These are phyloP conservation scores for Callyntrura sp. DNA, from an alignment of 2,888 invertebrate species.

Conservation along the genomic window DNA sequence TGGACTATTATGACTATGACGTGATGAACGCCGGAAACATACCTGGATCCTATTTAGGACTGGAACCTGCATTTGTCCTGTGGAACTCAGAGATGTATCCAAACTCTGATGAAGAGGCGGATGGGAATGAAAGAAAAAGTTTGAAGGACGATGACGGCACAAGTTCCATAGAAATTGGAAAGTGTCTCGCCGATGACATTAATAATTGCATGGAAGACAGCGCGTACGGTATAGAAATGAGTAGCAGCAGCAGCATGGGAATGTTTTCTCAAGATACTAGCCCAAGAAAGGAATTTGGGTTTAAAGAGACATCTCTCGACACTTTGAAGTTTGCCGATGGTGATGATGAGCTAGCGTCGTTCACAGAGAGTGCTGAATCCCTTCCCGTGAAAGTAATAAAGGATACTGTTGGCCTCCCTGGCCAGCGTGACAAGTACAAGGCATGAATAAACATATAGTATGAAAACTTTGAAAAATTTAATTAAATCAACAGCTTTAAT, in stretches of 20 bases:
- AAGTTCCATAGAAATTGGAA: slow-evolving; percentile 4
- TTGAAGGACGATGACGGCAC: slow-evolving; percentile 21
- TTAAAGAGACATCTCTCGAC: slow-evolving; percentile 82
- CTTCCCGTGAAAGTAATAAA: slow-evolving; percentile 42
- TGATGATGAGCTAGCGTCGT: slow-evolving; percentile 74
- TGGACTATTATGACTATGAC: slow-evolving; percentile 84
- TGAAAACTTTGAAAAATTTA: slow-evolving; percentile 7
- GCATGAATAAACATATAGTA: background rate
- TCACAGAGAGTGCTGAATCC: slow-evolving; percentile 55
- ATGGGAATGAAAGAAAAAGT: slow-evolving; percentile 48
- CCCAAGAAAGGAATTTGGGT: slow-evolving; percentile 47
- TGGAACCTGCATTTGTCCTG: slow-evolving; percentile 84
- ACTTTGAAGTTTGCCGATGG: slow-evolving; percentile 83
- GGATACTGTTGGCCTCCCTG: slow-evolving; percentile 1
- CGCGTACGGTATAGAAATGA: slow-evolving; percentile 74
- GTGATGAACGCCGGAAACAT: slow-evolving; percentile 84
- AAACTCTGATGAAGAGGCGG: slow-evolving; percentile 52
- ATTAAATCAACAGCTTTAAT: slow-evolving; percentile 26
- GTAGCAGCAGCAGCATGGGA: slow-evolving; percentile 68
- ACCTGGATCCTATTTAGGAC: slow-evolving; percentile 84
- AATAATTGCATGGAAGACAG: slow-evolving; percentile 70
- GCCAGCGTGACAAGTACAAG: slow-evolving; percentile 62
- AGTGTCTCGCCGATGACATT: slow-evolving; percentile 45
- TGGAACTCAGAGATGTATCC: slow-evolving; percentile 83
- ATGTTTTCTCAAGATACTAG: slow-evolving; percentile 60